Evolutionary conservation across 1,140 invertebrate species (phyloP), one percentile per base, ranked within the genome.

Genomic region (Conus betulinus): DNA sequence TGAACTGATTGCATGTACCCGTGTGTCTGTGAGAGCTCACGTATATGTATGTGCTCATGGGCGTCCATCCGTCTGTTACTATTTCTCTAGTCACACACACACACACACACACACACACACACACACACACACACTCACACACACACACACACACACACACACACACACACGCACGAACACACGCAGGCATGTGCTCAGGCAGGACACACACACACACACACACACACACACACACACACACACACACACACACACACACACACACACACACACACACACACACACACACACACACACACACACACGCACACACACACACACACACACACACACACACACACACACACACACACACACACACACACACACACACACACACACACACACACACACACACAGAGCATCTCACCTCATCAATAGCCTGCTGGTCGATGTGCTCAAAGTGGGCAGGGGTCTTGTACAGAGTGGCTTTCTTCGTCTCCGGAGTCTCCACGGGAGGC

Each of bases 401-500:
- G 4, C 20, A 53, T 53, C 7, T 85, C 87, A 94, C 94, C 89
- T 92, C 93, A n/a, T 92, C 39, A 60, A 94, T 89, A 2, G 94
- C 93, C 27, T 89, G 83, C 79, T 92, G 92, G 84, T 94, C 94
- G 51, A 94, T 87, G 5, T 91, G 76, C 88, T 93, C 91, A 91
- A 94, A 94, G 11, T 93, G 87, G 51, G 91, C 91, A 51, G 94
- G 93, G 8, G 91, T 90, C 67, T 92, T 93, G 89, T 93, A 94
- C 20, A 94, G 89, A 13, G 92, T 85, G 1, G 82, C 39, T 83
- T 94, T 94, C 90, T 93, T 94, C 13, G 88, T 88, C 85, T 93
- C 93, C 71, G 94, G 94, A 5, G 93, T 90, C 39, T 93, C 85
- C 3, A 92, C 85, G 1, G 94, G 91, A 17, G 94, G 93, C 88